These are phyloP conservation scores for Cephalopachus bancanus DNA, from an alignment of 2,797 vertebrate species.

Conservation along the genomic window DNA sequence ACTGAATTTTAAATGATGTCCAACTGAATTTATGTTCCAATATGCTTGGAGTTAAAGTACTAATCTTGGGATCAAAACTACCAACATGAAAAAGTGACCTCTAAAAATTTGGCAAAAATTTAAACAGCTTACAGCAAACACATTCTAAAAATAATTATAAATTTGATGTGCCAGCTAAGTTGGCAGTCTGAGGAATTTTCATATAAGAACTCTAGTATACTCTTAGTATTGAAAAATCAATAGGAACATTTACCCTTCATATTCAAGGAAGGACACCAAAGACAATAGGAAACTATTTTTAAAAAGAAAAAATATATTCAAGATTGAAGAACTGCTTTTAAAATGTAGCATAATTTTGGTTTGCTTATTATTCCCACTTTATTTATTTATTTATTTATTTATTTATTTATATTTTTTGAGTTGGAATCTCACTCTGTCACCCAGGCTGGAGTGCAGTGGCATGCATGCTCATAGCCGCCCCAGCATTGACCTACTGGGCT, in stretches of 20 bases:
- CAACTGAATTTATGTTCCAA: neutral
- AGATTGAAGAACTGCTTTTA: constrained; percentile 42
- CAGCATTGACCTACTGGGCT: too few relatives aligned
- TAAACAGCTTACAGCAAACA: constrained; percentile 12
- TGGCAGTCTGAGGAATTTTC: constrained; percentile 31
- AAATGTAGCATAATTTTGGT: constrained; percentile 8
- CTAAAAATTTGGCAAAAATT: constrained; percentile 14
- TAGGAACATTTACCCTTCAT: neutral
- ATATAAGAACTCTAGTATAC: neutral
- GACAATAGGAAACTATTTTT: constrained; percentile 24
- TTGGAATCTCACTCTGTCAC: too few relatives aligned
- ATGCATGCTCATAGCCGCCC: too few relatives aligned
- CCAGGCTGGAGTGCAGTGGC: too few relatives aligned
- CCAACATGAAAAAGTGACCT: neutral
- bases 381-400: too few relatives aligned
- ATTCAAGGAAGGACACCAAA: constrained; percentile 4
- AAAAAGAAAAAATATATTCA: neutral
- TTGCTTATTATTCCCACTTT: constrained; percentile 19
- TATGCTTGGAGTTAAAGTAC: neutral
- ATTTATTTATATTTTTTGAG: too few relatives aligned
- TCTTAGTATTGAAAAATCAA: constrained; percentile 53
- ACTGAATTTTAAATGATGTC: constrained; percentile 26
- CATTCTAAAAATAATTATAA: constrained; percentile 44
- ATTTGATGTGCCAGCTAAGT: neutral
- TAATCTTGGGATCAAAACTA: constrained; percentile 44